phyloP scores from a whole-genome alignment of 64 coral and sea anemone species.

The Stichodactyla mertensii region DNA sequence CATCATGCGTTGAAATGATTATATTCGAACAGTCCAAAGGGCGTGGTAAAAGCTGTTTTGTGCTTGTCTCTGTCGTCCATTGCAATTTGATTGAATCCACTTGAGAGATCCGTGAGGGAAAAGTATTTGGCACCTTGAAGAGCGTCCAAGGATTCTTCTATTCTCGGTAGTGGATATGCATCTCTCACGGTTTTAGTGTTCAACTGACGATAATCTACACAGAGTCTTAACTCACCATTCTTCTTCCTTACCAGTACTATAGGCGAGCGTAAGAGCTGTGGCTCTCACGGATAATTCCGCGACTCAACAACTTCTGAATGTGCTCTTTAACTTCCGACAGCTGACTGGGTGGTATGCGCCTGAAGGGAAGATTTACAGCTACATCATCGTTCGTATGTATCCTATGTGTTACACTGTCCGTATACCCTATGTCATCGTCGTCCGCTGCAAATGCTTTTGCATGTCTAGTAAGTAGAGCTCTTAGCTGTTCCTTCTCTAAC shows the following conservation, averaged over 20 bases:
- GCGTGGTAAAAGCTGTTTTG: conserved; percentile 37
- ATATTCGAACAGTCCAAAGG: conserved; percentile 38
- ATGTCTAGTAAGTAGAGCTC: not conserved
- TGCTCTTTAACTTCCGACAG: conserved; percentile 40
- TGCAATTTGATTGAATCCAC: conserved; percentile 23
- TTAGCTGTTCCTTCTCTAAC: conserved; percentile 8
- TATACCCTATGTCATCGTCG: conserved; percentile 36
- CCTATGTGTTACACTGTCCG: conserved; percentile 15
- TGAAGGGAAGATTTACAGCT: not conserved
- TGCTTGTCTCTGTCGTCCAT: conserved; percentile 28
- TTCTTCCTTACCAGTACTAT: conserved; percentile 14
- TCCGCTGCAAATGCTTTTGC: conserved; percentile 4
- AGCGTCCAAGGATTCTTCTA: conserved; percentile 8
- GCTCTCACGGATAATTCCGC: not conserved
- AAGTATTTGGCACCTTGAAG: not conserved
- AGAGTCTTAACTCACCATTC: not conserved
- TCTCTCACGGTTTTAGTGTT: conserved; percentile 11
- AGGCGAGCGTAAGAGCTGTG: not conserved
- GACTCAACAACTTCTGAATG: conserved; percentile 17
- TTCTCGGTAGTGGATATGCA: conserved; percentile 13
- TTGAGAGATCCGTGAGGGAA: not conserved
- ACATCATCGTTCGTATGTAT: not conserved
- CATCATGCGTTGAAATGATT: conserved; percentile 45
- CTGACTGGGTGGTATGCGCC: conserved; percentile 22
- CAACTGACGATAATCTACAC: conserved; percentile 10